phyloP scores from a whole-genome alignment of 64 coral and sea anemone species.

The Stylophora pistillata region DNA sequence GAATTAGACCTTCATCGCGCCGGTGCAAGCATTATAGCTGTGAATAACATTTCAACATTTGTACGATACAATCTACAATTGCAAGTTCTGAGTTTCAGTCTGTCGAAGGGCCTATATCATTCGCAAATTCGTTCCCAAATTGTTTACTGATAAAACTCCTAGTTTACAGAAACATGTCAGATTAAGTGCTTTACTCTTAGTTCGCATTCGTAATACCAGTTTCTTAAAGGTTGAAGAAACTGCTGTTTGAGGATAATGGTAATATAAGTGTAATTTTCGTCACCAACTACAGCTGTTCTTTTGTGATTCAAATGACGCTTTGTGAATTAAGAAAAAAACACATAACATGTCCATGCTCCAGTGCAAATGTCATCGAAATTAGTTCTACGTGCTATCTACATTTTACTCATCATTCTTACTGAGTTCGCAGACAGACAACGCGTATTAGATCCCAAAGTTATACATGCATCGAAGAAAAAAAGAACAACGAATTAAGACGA shows the following conservation, averaged over 20 bases:
- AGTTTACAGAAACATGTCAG: background rate
- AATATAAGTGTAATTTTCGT: background rate
- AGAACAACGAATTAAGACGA: too few species aligned
- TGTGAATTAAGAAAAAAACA: background rate
- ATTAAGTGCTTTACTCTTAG: background rate
- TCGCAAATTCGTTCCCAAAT: background rate
- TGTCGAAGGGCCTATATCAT: background rate
- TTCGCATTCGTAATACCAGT: background rate
- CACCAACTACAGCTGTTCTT: background rate
- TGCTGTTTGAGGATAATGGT: background rate
- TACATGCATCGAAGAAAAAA: too few species aligned
- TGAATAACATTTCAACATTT: conserved; percentile 17
- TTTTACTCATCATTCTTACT: too few species aligned
- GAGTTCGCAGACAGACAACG: too few species aligned
- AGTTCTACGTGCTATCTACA: too few species aligned
- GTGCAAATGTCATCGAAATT: too few species aligned
- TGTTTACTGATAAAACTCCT: background rate
- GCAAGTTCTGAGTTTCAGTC: background rate
- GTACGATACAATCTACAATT: background rate
- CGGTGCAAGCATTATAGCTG: background rate
- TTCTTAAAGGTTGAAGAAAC: background rate
- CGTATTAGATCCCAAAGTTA: too few species aligned
- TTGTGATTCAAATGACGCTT: conserved; percentile 10
- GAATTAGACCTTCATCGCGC: background rate
- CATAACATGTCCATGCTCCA: background rate